Conservation (phyloP, 2,797 vertebrate species). For the Poliocrania exsul region DNA sequence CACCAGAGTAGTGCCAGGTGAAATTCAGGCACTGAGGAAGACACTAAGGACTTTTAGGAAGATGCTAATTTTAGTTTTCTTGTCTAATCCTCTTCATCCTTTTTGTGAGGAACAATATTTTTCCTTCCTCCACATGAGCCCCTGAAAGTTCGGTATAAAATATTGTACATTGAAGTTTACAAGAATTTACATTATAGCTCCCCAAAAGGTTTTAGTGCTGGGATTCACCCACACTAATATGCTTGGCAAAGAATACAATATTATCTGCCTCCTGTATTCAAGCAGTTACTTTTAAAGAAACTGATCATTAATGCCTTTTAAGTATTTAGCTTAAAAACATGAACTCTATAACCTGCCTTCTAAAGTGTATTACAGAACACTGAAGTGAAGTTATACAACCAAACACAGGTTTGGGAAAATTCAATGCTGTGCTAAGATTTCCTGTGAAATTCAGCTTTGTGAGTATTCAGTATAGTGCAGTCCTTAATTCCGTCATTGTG, state of each 20-base stretch:
- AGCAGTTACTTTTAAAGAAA: background rate
- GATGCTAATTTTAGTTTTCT: background rate
- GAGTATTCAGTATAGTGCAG: background rate
- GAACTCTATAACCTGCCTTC: background rate
- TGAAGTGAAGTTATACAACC: background rate
- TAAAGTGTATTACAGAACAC: background rate
- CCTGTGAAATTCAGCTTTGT: background rate
- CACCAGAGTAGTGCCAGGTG: background rate
- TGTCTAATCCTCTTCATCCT: background rate
- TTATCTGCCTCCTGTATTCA: background rate
- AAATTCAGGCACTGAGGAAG: background rate
- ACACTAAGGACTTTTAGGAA: background rate
- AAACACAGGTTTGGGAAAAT: background rate
- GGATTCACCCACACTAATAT: background rate
- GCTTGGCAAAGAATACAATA: background rate
- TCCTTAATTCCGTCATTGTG: background rate
- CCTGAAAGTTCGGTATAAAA: background rate
- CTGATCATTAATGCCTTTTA: background rate
- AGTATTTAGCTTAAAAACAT: background rate
- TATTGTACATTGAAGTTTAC: background rate
- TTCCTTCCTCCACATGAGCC: background rate
- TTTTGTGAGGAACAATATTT: background rate
- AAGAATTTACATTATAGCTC: background rate
- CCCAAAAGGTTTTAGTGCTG: background rate
- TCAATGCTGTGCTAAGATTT: background rate